phyloP scores from a whole-genome alignment of 2,797 vertebrate genomes.

The Delichon dasypus region DNA sequence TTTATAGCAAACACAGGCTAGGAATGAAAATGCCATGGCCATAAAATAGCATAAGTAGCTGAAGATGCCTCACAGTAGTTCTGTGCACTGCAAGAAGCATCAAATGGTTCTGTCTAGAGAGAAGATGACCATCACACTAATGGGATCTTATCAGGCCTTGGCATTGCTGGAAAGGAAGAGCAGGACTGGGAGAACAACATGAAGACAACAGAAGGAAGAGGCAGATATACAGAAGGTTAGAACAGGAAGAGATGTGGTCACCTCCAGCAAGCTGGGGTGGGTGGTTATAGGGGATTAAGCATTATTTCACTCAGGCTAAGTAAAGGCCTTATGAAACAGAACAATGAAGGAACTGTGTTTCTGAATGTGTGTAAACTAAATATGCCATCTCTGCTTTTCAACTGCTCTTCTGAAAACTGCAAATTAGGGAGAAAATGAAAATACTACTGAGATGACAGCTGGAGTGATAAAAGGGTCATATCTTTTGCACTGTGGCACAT shows the following conservation, averaged over 20 bases:
- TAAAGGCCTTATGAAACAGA: background rate
- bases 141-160: background rate
- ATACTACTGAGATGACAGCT: background rate
- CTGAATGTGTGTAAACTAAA: conserved; percentile 7
- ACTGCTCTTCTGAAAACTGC: background rate
- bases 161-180: background rate
- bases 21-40: background rate
- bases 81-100: background rate
- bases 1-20: background rate
- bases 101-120: background rate
- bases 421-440: conserved; percentile 16
- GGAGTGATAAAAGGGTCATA: background rate
- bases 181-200: background rate
- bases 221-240: background rate
- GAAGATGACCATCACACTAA: background rate
- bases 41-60: background rate
- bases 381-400: conserved; percentile 33
- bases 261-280: background rate
- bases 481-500: background rate
- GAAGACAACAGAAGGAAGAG: background rate
- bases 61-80: background rate
- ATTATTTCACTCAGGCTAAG: background rate
- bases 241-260: background rate
- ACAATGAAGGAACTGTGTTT: background rate
- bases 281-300: background rate